Percentiles rank a stretch among this genome's conserved stretches.
Conservation (phyloP, 30 jellyfish, hydroid and myxozoan genomes). For the Cassiopea andromeda region DNA sequence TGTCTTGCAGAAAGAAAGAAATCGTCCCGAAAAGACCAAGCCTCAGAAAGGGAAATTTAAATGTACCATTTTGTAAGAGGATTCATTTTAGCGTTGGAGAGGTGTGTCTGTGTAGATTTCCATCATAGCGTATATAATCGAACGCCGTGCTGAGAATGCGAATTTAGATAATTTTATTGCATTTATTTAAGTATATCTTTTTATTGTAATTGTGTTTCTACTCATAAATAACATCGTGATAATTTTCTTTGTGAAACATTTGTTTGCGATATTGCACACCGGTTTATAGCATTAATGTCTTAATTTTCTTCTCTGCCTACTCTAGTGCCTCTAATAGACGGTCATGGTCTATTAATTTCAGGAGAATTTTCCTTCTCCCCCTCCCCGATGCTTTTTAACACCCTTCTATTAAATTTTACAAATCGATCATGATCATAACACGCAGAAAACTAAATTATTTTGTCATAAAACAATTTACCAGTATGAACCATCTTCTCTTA, state of each 20-base stretch:
- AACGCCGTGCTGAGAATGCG: conserved; percentile 1
- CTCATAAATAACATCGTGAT: not conserved
- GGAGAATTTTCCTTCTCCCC: too few species aligned
- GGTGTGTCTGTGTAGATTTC: conserved; percentile 33
- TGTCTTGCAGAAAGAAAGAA: conserved; percentile 57
- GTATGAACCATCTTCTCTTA: too few species aligned
- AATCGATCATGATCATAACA: too few species aligned
- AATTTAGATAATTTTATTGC: not conserved
- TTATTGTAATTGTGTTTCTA: not conserved
- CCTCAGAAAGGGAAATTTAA: conserved; percentile 65
- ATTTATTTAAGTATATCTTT: conserved; percentile 1
- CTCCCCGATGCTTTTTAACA: too few species aligned
- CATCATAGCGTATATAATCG: conserved; percentile 12
- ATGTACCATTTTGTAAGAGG: conserved; percentile 46
- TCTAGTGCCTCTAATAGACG: too few species aligned
- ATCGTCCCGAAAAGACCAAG: conserved; percentile 46
- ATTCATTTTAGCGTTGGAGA: not conserved
- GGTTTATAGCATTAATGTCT: too few species aligned
- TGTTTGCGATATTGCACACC: not conserved
- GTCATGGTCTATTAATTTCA: too few species aligned
- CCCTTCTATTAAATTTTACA: too few species aligned
- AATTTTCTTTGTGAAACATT: not conserved
- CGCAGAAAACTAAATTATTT: too few species aligned
- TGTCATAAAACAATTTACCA: too few species aligned
- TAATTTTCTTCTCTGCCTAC: too few species aligned